Evolutionary conservation across 2,113 vertebrate species (phyloP), one percentile per base, ranked within the genome.

Genomic region (Phylloscopus trochiloides): DNA sequence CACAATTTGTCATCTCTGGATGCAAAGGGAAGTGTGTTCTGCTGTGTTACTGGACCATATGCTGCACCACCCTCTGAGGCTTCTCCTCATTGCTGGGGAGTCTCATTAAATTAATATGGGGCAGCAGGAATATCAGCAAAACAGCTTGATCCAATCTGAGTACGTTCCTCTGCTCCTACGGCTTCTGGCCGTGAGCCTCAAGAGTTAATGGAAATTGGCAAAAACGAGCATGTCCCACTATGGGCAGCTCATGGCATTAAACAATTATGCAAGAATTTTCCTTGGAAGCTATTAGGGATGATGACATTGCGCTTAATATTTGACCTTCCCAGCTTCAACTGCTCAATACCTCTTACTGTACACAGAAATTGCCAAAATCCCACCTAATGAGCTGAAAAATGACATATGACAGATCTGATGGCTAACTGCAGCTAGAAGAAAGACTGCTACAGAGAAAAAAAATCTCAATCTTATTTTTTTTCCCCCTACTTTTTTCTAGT

Each of bases 261-360:
- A 98, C 97, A 97, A 98, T 98, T 98, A 98, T 82, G 88, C 88
- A 98, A 98, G 98, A 99, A 98, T 98, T 99, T 98, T 98, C 98
- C 98, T 99, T 98, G 98, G 75, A 97, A 97, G 98, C 77, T 98
- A 98, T 98, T 98, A 99, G 91, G 96, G 98, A 98, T 97, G 97
- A 98, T 97, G 97, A 98, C 98, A 98, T 98, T 97, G 97, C 85
- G 97, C 96, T 93, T 97, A 98, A 98, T 99, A 98, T 98, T 98
- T 98, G 98, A 98, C 97, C 97, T 98, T 97, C 97, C 93, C 96
- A 84, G 97, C 98, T 98, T 97, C 96, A 95, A 96, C 90, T 96
- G 96, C 96, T 97, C 96, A 98, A 95, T 98, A 97, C 97, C 96
- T 96, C 94, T 97, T 94, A 98, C 91, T 97, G 93, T 93, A 95